Evolutionary conservation across 30 jellyfish, hydroid and myxozoan genomes (phyloP).

Genomic region (Mastigias papua): DNA sequence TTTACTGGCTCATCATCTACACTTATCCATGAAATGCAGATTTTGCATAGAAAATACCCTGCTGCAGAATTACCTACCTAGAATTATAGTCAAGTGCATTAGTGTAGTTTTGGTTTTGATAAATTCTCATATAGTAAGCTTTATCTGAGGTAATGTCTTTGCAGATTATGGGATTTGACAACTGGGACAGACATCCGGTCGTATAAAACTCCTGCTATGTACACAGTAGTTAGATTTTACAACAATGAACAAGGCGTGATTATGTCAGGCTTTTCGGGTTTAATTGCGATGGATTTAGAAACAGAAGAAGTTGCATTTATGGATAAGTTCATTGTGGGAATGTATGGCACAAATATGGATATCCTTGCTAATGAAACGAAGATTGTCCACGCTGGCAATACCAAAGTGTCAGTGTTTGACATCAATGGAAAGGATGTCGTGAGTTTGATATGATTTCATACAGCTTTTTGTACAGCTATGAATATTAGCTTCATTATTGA

Average conservation of each 20-base stretch:
- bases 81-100: no score
- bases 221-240: slow-evolving; percentile 15
- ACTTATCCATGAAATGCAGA: no score
- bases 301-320: slow-evolving; percentile 74
- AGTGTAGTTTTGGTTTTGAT: no score
- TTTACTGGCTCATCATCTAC: no score
- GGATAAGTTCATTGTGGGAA: slow-evolving; percentile 66
- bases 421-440: slow-evolving; percentile 61
- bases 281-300: slow-evolving; percentile 63
- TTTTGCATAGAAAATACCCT: no score
- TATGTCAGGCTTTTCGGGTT: slow-evolving; percentile 57
- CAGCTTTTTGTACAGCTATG: no score
- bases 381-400: slow-evolving; percentile 65
- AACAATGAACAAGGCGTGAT: slow-evolving; percentile 62
- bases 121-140: no score
- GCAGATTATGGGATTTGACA: slow-evolving; percentile 80
- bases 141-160: neutral
- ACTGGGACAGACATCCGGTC: slow-evolving; percentile 72
- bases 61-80: no score
- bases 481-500: no score
- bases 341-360: slow-evolving; percentile 67
- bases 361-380: slow-evolving; percentile 54
- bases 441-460: neutral
- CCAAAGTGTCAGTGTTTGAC: slow-evolving; percentile 66
- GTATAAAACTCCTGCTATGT: slow-evolving; percentile 32